Base-by-base conservation (phyloP, 2,888 invertebrate species). In the Flexamia atlantica region DNA sequence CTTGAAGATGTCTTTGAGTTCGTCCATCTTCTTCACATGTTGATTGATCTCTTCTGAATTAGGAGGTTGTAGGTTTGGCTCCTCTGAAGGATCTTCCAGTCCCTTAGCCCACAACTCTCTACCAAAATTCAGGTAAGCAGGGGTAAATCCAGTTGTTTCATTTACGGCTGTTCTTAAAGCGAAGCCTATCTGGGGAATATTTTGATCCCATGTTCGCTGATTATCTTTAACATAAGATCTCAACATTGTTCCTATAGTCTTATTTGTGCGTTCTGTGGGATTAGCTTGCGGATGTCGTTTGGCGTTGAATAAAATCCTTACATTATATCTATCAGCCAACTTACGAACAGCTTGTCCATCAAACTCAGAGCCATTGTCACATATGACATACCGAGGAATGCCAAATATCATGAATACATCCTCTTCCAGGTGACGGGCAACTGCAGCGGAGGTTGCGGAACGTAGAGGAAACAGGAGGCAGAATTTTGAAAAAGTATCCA, bases 251-350 rank as follows among this genome's bases (percentile, higher is more conserved):
- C 89, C 88, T 0, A 89, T 40, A 0, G 87, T 87, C 20, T 87
- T 79, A 81, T 89, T 90, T 0, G 87, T 85, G 10, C 89, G 40
- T 85, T 90, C 89, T 0, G 88, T 88, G 0, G 89, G 89, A 83
- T 90, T 89, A 3, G 87, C 88, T 57, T 90, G 89, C 0, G 88
- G 87, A 7, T 88, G 25, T 74, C 89, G 87, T 5, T 86, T 86
- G 1, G 89, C 88, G 0, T 88, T 89, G 0, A 82, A 60, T 0
- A 85, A 84, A 50, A 88, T 87, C 17, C 81, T 50, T 4, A 88
- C 82, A 0, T 84, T 83, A 17, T 81, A 60, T 23, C 82, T 42
- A 5, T 10, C 9, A 32, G 40, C 42, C 20, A 81, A 40, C 23
- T 81, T 17, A 4, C 9, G 4, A 1, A 60, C 14, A 4, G 10